Evolutionary conservation across 2,113 vertebrate species (phyloP).

Genomic region (Corythornis cristatus): DNA sequence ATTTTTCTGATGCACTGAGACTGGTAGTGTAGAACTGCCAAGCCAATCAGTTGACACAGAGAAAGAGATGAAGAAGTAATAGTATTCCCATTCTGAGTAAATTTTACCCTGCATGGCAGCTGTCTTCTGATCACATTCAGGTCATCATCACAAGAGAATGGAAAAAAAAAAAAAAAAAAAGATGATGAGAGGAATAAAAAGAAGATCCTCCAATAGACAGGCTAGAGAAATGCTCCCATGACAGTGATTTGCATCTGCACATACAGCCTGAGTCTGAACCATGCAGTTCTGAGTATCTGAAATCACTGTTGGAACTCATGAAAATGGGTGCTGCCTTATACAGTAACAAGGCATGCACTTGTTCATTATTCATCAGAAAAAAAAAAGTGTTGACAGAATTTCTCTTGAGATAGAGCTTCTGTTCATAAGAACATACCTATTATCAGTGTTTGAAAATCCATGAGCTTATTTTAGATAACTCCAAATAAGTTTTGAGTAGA

Average conservation of each 20-base stretch:
- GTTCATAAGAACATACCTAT: neutral
- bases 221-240: neutral
- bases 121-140: neutral
- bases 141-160: neutral
- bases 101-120: neutral
- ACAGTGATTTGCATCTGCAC: neutral
- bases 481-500: neutral
- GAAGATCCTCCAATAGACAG: neutral
- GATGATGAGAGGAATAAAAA: neutral
- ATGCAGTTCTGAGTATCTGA: neutral
- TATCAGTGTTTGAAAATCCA: neutral
- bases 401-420: neutral
- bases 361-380: neutral
- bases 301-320: neutral
- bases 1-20: neutral
- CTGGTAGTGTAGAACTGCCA: neutral
- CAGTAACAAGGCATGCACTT: neutral
- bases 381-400: neutral
- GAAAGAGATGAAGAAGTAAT: neutral
- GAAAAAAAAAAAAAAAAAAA: neutral
- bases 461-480: neutral
- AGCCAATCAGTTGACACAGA: neutral
- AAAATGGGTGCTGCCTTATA: neutral
- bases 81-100: neutral
- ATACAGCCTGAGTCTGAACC: neutral